Base-by-base conservation (phyloP, 2,113 vertebrate species). In the Heliornis fulica region DNA sequence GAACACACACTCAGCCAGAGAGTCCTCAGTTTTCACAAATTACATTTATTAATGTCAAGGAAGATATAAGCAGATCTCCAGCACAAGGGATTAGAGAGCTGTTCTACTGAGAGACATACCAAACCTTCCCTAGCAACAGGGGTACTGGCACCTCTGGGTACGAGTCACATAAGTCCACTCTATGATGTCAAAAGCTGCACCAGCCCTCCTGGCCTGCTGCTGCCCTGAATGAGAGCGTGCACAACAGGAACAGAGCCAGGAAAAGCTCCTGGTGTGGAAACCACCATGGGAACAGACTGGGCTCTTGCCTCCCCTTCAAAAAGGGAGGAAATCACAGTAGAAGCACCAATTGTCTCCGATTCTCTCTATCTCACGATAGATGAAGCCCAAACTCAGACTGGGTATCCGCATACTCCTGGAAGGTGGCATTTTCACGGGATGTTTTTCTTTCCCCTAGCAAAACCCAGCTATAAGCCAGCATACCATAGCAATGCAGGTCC, bases 401-500 rank as follows among this genome's bases (percentile, higher is more conserved):
- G 10, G 5, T 10, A 90, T 31, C 9, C 34, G 40, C 1, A 1
- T 38, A 53, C 43, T 92, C 70, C 80, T 51, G 9, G 41, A 87
- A 84, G 19, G 32, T 19, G 45, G 29, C 8, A 51, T 60, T 91
- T 92, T 48, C 46, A 61, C 54, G 69, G 5, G 2, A 18, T 11
- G 3, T 19, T 76, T 83, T 79, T 21, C 79, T 85, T 69, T 31
- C 41, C 48, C 54, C 15, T 41, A 59, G 46, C 50, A 43, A 36
- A 94, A 34, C 14, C 41, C 64, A 51, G 54, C 71, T 74, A 31
- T 57, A 78, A 85, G 40, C 48, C 57, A 36, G 29, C 34, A 66
- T 0, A 1, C 34, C 48, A 48, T 1, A 83, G 21, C 26, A 77
- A 36, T 61, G 69, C 0, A 6, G 66, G 57, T 51, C 57, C n/a